Evolutionary conservation across 2,888 invertebrate species (phyloP).

Genomic region (Nipponacmea schrenckii): DNA sequence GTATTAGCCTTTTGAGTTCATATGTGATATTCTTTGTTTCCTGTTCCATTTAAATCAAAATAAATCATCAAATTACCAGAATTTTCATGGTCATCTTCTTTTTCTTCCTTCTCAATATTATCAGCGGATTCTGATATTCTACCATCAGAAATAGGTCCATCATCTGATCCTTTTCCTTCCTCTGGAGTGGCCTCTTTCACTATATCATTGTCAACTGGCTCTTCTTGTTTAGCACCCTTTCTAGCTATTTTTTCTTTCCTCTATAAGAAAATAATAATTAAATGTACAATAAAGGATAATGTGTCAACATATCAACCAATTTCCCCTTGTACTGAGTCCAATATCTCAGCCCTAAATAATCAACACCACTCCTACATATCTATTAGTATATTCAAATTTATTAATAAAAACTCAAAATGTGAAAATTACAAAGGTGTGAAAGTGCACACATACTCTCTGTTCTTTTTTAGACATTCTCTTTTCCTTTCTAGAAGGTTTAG

Average conservation of each 20-base stretch:
- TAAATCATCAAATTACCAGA: neutral
- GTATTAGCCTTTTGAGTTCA: no score
- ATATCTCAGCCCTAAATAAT: no score
- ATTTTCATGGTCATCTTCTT: constrained; percentile 9
- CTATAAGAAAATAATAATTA: neutral
- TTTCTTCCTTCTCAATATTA: neutral
- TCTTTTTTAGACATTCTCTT: constrained; percentile 55
- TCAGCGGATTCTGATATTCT: constrained; percentile 21
- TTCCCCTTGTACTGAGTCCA: no score
- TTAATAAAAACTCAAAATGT: no score
- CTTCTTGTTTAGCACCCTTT: neutral
- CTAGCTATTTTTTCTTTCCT: neutral
- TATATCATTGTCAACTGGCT: constrained; percentile 14
- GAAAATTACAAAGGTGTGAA: no score
- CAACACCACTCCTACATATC: no score
- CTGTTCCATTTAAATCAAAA: no score
- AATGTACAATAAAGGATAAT: neutral
- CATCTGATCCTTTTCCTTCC: constrained; percentile 30
- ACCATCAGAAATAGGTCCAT: constrained; percentile 32
- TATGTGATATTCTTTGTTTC: no score
- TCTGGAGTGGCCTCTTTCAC: constrained; percentile 27
- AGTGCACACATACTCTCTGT: constrained; percentile 39
- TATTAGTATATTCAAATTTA: no score
- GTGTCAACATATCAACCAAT: no score
- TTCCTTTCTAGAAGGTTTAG: constrained; percentile 61